These are phyloP conservation scores for Plutomurus gul DNA, from an alignment of 1,140 invertebrate genomes.

Conservation along the genomic window DNA sequence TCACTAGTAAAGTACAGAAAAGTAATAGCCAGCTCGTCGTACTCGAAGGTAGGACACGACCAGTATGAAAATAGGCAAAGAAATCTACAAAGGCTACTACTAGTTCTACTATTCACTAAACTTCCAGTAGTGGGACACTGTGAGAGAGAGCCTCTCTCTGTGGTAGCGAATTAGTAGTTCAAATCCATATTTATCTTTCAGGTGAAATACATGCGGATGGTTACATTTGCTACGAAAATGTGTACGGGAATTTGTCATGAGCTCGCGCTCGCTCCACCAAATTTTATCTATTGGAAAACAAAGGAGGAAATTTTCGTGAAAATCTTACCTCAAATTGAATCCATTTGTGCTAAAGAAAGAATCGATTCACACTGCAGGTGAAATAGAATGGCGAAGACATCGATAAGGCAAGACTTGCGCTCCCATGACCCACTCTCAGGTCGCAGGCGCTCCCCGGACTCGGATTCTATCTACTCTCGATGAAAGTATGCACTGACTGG, in stretches of 20 bases:
- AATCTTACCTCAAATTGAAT: conserved; percentile 40
- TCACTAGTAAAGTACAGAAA: background rate
- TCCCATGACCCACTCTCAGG: conserved; percentile 42
- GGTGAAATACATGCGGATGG: background rate
- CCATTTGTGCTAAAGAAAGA: conserved; percentile 43
- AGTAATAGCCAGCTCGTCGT: no score
- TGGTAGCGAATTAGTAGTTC: no score
- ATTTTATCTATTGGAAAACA: background rate
- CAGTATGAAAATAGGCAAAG: background rate
- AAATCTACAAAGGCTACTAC: background rate
- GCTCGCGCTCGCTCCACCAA: background rate
- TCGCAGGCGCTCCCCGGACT: conserved; percentile 43
- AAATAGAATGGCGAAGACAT: conserved; percentile 50
- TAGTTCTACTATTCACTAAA: background rate
- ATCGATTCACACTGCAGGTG: conserved; percentile 52
- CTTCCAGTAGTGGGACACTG: background rate
- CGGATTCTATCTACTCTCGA: conserved; percentile 4
- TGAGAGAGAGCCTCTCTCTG: no score
- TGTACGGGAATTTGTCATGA: background rate
- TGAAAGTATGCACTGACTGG: no score
- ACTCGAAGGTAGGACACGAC: no score
- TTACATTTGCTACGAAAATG: background rate
- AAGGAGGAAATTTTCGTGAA: conserved; percentile 10
- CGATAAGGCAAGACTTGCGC: conserved; percentile 47
- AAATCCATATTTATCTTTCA: no score